Evolutionary conservation across 2,797 vertebrate species (phyloP).

Genomic region (Clarias laeviceps): DNA sequence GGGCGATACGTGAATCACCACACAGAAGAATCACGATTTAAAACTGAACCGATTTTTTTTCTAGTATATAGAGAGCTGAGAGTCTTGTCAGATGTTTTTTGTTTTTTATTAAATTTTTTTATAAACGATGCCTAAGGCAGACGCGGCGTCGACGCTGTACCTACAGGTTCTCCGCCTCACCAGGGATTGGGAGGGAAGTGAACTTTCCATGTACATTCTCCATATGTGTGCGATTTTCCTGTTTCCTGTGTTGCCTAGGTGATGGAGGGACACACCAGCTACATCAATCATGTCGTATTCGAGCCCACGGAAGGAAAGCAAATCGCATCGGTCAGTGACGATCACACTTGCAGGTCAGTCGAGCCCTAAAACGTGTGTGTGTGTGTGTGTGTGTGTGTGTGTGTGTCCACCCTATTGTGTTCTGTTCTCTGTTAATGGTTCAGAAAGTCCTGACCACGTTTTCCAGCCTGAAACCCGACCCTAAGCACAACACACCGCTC

Average conservation of each 20-base stretch:
- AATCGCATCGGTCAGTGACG: conserved; percentile 95
- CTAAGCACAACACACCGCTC: conserved; percentile 75
- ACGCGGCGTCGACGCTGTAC: not conserved
- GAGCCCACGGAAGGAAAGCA: conserved; percentile 90
- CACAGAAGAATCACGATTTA: too few species aligned
- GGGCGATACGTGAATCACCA: too few species aligned
- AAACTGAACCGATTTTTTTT: too few species aligned
- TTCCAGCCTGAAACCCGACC: conserved; percentile 75
- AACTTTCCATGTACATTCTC: conserved; percentile 39
- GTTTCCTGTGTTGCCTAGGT: conserved; percentile 71
- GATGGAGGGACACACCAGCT: conserved; percentile 90
- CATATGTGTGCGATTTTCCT: conserved; percentile 41
- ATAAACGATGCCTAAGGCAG: not conserved
- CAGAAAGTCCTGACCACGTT: conserved; percentile 77
- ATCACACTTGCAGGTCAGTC: conserved; percentile 95
- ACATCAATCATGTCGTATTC: conserved; percentile 94
- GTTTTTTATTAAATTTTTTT: too few species aligned
- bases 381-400: conserved; percentile 39
- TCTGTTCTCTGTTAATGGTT: conserved; percentile 81
- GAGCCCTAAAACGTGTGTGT: conserved; percentile 22
- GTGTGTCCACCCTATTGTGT: conserved; percentile 38
- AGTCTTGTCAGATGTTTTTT: not conserved
- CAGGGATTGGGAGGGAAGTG: not conserved
- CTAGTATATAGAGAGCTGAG: too few species aligned
- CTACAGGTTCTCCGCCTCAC: not conserved